Conservation (phyloP, 2,113 vertebrate genomes). For the Sialia sialis region DNA sequence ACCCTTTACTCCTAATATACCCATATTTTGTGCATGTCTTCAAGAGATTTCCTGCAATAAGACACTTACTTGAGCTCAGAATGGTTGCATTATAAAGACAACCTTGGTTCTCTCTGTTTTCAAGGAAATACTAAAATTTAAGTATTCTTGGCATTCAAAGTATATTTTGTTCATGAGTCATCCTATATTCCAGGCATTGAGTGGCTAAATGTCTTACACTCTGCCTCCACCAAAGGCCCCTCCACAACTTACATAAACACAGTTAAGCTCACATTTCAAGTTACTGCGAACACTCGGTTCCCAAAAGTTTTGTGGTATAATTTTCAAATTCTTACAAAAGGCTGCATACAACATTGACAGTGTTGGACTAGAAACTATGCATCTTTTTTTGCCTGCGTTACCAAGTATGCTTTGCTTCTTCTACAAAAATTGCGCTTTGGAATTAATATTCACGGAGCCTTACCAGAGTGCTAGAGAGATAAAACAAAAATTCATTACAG, state of each 20-base stretch:
- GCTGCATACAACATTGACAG: background rate
- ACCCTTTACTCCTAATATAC: background rate
- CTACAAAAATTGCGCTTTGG: background rate
- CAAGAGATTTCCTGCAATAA: background rate
- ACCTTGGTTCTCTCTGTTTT: background rate
- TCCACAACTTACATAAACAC: background rate
- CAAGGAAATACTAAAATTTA: background rate
- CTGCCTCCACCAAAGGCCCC: background rate
- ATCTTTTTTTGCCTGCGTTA: background rate
- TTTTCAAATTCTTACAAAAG: background rate
- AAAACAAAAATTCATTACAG: background rate
- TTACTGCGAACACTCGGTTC: background rate
- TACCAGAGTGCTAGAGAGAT: background rate
- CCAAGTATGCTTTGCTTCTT: background rate
- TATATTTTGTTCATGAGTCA: background rate
- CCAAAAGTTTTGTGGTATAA: background rate
- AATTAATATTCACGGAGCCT: background rate
- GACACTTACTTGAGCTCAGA: background rate
- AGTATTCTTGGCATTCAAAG: background rate
- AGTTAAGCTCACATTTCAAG: slow-evolving; percentile 1
- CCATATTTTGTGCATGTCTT: background rate
- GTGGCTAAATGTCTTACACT: background rate
- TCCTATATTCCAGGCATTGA: background rate
- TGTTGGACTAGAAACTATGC: background rate
- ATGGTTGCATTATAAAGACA: background rate